A percentile compares a stretch with the other conserved stretches of the same genome.
Evolutionary conservation across 2,797 vertebrate genomes (phyloP).

Genomic region (Gambusia yucatana): DNA sequence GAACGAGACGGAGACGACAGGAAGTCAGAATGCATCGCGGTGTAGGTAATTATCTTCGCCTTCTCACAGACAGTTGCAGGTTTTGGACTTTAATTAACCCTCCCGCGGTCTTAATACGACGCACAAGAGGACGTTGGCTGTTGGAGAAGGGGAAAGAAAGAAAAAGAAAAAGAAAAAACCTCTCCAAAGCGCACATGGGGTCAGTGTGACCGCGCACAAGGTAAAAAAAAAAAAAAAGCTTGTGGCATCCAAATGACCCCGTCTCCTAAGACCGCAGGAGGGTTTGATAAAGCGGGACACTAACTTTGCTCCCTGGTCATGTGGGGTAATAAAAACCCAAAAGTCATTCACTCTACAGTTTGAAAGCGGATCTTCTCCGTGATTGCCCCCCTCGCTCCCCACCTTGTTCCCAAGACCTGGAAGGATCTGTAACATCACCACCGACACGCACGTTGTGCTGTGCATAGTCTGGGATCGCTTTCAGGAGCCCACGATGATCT

Average conservation of each 20-base stretch:
- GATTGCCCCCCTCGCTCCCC: slow-evolving; percentile 65
- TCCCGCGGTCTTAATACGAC: too few relatives aligned
- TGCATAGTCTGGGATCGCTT: slow-evolving; percentile 67
- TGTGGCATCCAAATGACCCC: too few relatives aligned
- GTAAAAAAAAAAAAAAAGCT: too few relatives aligned
- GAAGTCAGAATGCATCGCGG: slow-evolving; percentile 74
- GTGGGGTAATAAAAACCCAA: slow-evolving; percentile 19
- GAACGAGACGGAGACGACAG: slow-evolving; percentile 71
- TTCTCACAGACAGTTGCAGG: slow-evolving; percentile 51
- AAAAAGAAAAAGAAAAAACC: too few relatives aligned
- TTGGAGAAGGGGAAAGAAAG: too few relatives aligned
- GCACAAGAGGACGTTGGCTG: too few relatives aligned
- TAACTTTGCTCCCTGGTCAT: slow-evolving; percentile 36
- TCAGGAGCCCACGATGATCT: slow-evolving; percentile 95
- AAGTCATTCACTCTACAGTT: slow-evolving; percentile 21
- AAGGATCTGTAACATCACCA: slow-evolving; percentile 66
- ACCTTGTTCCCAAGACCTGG: slow-evolving; percentile 60
- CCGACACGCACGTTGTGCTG: slow-evolving; percentile 63
- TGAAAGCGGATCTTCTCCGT: slow-evolving; percentile 33
- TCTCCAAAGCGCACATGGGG: too few relatives aligned
- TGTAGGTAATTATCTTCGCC: slow-evolving; percentile 77
- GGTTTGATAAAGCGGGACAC: slow-evolving; percentile 65
- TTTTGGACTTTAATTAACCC: slow-evolving; percentile 43
- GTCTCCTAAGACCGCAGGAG: too few relatives aligned
- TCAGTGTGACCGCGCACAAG: too few relatives aligned